These are phyloP conservation scores for Herpetotheres cachinnans DNA, from an alignment of 2,113 vertebrate genomes.

Conservation along the genomic window DNA sequence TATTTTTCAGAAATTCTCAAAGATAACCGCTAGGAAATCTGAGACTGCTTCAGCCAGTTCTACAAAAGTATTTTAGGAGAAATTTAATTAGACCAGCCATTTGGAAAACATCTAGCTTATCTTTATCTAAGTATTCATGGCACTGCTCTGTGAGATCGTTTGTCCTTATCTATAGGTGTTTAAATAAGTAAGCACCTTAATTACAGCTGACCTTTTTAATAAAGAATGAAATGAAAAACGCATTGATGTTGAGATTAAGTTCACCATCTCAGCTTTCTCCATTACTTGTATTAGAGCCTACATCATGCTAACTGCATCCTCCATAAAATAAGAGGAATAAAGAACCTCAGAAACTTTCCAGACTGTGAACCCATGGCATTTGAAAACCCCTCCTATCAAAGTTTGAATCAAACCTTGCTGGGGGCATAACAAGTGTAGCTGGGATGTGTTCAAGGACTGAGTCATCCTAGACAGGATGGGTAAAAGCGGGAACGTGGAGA, in stretches of 20 bases:
- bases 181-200: constrained; percentile 55
- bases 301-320: not conserved
- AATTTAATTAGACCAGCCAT: not conserved
- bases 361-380: not conserved
- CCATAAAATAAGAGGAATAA: not conserved
- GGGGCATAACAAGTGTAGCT: not conserved
- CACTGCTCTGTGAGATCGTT: not conserved
- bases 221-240: constrained; percentile 39
- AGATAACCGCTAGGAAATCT: not conserved
- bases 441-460: not conserved
- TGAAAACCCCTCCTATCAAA: not conserved
- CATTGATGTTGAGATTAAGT: not conserved
- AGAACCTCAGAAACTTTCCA: not conserved
- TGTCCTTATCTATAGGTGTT: constrained; percentile 37
- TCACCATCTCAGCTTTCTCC: not conserved
- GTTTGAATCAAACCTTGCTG: not conserved
- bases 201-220: constrained; percentile 57
- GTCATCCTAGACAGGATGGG: not conserved
- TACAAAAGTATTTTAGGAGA: not conserved
- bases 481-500: not conserved
- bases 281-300: not conserved
- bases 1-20: not conserved
- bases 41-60: not conserved
- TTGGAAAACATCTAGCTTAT: constrained; percentile 28
- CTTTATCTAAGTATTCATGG: not conserved